Percentiles rank a stretch among this genome's conserved stretches.
phyloP scores from a whole-genome alignment of 1,140 invertebrate genomes.

The Cotesia chilonis region DNA sequence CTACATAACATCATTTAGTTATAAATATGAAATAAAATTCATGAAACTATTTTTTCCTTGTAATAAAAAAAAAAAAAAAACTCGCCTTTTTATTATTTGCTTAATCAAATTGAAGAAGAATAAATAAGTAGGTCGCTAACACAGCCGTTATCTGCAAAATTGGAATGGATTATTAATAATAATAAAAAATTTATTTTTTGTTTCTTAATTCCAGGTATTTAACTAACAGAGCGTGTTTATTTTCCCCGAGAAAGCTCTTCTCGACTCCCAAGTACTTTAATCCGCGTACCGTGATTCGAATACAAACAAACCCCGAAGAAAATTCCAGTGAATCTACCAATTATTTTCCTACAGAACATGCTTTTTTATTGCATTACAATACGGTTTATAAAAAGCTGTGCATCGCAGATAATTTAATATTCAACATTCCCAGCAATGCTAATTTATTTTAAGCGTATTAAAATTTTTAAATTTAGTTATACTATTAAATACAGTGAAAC shows the following conservation, averaged over 20 bases:
- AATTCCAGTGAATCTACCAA: not conserved
- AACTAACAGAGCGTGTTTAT: not conserved
- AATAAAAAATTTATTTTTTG: not conserved
- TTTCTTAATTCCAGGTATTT: not conserved
- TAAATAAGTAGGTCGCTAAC: slow-evolving; percentile 56
- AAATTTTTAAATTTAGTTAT: slow-evolving; percentile 13
- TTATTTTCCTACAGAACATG: not conserved
- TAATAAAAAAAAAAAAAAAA: no score
- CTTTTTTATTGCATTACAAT: not conserved
- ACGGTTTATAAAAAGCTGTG: slow-evolving; percentile 16
- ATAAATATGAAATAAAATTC: no score
- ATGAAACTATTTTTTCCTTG: no score
- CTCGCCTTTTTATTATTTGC: not conserved
- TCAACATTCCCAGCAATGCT: not conserved
- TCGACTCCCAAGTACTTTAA: no score
- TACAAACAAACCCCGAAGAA: slow-evolving; percentile 25
- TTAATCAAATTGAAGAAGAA: slow-evolving; percentile 56
- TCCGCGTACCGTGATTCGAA: no score
- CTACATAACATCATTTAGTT: no score
- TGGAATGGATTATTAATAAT: slow-evolving; percentile 2
- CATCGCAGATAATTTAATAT: not conserved
- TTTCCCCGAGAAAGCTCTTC: no score
- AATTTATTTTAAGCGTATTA: not conserved
- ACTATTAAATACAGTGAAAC: not conserved
- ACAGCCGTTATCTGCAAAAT: slow-evolving; percentile 49